Evolutionary conservation across 1,140 invertebrate genomes (phyloP).

Genomic region (Bombus huntii): DNA sequence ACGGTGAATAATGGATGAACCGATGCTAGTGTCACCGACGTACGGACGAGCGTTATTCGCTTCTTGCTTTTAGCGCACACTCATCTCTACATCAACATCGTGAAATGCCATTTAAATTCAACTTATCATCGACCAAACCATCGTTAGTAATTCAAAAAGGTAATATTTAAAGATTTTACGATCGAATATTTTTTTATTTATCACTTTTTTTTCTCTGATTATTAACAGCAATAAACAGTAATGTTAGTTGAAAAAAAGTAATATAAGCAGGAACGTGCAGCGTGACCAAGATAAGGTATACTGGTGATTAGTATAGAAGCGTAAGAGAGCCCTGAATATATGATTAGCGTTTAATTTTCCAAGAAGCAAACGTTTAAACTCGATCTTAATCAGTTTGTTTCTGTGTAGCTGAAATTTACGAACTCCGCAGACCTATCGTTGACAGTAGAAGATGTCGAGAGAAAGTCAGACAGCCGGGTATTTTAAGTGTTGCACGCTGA

Average conservation of each 20-base stretch:
- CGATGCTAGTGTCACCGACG: conserved; percentile 17
- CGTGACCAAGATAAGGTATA: too few relatives aligned
- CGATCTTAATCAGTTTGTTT: background rate
- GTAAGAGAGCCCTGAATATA: too few relatives aligned
- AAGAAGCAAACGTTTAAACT: background rate
- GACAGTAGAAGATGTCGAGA: conserved; percentile 34
- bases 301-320: too few relatives aligned
- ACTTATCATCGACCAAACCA: background rate
- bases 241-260: too few relatives aligned
- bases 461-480: conserved; percentile 19
- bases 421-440: background rate
- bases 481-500: background rate
- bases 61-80: conserved; percentile 1
- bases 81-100: background rate
- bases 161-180: too few relatives aligned
- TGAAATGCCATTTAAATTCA: background rate
- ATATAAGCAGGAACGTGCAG: too few relatives aligned
- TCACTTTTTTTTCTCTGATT: too few relatives aligned
- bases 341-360: too few relatives aligned
- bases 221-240: too few relatives aligned
- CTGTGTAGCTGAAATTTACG: too few relatives aligned
- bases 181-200: too few relatives aligned
- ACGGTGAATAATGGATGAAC: conserved; percentile 52
- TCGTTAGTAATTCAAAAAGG: too few relatives aligned
- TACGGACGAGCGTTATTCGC: conserved; percentile 5